Percentiles rank a stretch among this genome's conserved stretches.
Conservation (phyloP, 2,888 invertebrate genomes). For the Nemotelus pantherinus region DNA sequence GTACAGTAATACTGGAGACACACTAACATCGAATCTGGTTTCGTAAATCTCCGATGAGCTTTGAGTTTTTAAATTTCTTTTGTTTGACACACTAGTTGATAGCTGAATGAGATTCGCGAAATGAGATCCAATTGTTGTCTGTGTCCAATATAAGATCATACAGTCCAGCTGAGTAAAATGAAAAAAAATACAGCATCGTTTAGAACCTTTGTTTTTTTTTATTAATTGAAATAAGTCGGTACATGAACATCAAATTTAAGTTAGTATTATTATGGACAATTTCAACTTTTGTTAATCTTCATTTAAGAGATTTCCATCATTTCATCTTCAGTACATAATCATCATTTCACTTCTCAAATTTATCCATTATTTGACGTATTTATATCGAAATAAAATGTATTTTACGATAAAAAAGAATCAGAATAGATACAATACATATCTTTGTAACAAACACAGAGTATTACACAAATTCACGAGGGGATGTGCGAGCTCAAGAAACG, state of each 20-base stretch:
- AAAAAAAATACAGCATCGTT: too few relatives aligned
- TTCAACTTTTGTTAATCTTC: constrained; percentile 3
- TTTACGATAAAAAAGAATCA: too few relatives aligned
- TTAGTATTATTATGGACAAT: constrained; percentile 35
- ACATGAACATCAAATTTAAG: constrained; percentile 44
- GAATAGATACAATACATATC: neutral
- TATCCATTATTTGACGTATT: constrained; percentile 5
- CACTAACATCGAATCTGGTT: too few relatives aligned
- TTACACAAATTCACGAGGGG: too few relatives aligned
- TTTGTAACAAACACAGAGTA: constrained; percentile 25
- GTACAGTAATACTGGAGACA: too few relatives aligned
- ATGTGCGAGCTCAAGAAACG: constrained; percentile 35
- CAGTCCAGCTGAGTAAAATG: too few relatives aligned
- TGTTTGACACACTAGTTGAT: too few relatives aligned
- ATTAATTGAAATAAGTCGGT: constrained; percentile 43
- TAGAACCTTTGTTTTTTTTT: constrained; percentile 11
- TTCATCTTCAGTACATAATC: neutral
- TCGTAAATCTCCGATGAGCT: too few relatives aligned
- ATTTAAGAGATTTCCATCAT: neutral
- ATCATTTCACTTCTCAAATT: neutral
- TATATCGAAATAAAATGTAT: constrained; percentile 3
- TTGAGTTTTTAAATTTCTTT: too few relatives aligned
- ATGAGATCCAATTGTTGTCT: too few relatives aligned
- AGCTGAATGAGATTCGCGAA: too few relatives aligned
- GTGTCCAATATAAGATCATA: too few relatives aligned